phyloP scores from a whole-genome alignment of 2,797 vertebrate species.

The Xenopus petersii region DNA sequence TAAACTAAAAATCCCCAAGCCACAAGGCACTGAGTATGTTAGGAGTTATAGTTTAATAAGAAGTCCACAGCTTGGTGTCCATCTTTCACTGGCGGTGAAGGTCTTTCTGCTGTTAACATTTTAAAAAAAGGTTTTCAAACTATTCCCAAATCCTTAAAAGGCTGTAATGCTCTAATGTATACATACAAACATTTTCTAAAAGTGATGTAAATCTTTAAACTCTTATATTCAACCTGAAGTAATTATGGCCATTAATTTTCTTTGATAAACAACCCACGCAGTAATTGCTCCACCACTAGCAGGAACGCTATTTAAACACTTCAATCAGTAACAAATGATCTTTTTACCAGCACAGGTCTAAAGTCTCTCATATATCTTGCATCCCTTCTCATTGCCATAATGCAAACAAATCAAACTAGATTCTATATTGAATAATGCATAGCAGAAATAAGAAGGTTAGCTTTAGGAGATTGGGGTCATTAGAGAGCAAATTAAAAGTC shows the following conservation, averaged over 20 bases:
- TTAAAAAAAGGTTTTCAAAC: no score
- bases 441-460: constrained; percentile 1
- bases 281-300: constrained; percentile 8
- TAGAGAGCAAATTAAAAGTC: constrained; percentile 40
- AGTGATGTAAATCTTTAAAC: no score
- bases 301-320: constrained; percentile 14
- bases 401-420: constrained; percentile 18
- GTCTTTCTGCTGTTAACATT: no score
- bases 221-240: constrained; percentile 18
- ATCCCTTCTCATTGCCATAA: constrained; percentile 8
- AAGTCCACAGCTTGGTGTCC: no score
- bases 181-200: no score
- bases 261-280: constrained; percentile 7
- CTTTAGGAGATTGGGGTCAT: constrained; percentile 27
- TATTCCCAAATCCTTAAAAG: no score
- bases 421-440: constrained; percentile 22
- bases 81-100: no score
- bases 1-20: no score
- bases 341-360: constrained; percentile 3
- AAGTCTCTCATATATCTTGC: not conserved
- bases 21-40: no score
- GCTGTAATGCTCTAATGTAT: no score
- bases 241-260: constrained; percentile 17
- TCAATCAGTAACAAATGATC: constrained; percentile 11
- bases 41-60: no score